These are phyloP conservation scores for Pogoniulus pusillus DNA, from an alignment of 2,797 vertebrate species.

Conservation along the genomic window DNA sequence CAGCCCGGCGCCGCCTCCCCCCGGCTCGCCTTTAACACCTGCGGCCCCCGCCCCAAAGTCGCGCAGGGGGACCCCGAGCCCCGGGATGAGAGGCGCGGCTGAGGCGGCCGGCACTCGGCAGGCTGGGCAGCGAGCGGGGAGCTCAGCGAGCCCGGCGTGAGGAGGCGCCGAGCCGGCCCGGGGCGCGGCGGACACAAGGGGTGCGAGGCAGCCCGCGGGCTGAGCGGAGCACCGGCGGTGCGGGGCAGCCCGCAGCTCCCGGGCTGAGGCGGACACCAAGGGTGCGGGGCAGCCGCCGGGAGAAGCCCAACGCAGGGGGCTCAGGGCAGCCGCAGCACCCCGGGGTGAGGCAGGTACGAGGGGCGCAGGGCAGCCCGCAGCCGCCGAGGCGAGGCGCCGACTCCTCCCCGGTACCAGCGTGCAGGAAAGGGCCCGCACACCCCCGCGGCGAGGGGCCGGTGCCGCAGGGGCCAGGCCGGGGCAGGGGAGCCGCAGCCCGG, in stretches of 20 bases:
- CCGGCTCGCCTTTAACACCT: background rate
- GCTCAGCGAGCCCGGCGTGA: no score
- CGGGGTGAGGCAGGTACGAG: accelerated
- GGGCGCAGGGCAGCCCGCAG: background rate
- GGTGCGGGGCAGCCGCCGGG: background rate
- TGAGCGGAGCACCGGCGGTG: background rate
- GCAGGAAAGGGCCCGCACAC: background rate
- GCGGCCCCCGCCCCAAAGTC: accelerated
- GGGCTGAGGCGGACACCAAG: background rate
- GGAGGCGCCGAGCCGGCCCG: no score
- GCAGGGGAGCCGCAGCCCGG: background rate
- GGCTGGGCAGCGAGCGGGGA: no score
- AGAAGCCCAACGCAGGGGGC: background rate
- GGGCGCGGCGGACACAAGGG: no score
- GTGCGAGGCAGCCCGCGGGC: background rate
- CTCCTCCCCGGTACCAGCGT: background rate
- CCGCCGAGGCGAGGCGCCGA: no score
- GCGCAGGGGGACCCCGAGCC: background rate
- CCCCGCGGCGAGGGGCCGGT: background rate
- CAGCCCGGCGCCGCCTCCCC: background rate
- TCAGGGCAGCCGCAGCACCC: background rate
- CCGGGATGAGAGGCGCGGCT: background rate
- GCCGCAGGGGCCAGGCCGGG: background rate
- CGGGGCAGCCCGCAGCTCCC: background rate
- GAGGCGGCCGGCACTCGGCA: background rate